Percentiles rank a stretch among this genome's conserved stretches.
phyloP scores from a whole-genome alignment of 2,113 vertebrate species.

The Entomyzon cyanotis region DNA sequence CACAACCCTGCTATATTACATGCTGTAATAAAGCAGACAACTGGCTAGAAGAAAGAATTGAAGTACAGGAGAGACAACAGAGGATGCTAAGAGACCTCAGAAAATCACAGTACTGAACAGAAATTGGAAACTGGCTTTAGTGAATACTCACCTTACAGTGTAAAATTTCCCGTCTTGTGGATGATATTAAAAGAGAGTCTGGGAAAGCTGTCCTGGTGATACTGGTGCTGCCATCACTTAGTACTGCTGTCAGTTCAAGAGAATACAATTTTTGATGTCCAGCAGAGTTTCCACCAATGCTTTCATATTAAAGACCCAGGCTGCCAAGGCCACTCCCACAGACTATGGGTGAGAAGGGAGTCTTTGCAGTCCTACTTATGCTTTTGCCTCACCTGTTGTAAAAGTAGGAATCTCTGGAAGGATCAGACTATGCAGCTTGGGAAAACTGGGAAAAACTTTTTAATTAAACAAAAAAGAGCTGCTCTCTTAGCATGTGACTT shows the following conservation, averaged over 20 bases:
- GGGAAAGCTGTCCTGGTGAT: not conserved
- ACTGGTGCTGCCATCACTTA: not conserved
- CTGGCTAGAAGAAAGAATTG: not conserved
- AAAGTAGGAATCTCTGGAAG: not conserved
- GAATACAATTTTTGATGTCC: not conserved
- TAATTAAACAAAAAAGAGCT: conserved; percentile 2
- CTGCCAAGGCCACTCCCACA: not conserved
- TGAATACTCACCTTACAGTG: not conserved
- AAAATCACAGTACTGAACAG: not conserved
- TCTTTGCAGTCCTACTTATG: not conserved
- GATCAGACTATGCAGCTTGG: not conserved
- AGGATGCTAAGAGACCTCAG: not conserved
- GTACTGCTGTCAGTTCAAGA: not conserved
- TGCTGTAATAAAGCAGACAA: not conserved
- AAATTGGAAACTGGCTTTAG: not conserved
- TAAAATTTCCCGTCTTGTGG: not conserved
- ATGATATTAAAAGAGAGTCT: not conserved
- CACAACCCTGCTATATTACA: not conserved
- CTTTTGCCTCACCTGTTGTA: not conserved
- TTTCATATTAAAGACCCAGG: not conserved
- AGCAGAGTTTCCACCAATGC: not conserved
- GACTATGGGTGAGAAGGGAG: not conserved
- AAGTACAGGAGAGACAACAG: not conserved
- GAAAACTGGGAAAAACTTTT: conserved; percentile 13
- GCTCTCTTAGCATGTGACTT: not conserved